phyloP scores from a whole-genome alignment of 2,888 invertebrate species.

The Nebria salina region DNA sequence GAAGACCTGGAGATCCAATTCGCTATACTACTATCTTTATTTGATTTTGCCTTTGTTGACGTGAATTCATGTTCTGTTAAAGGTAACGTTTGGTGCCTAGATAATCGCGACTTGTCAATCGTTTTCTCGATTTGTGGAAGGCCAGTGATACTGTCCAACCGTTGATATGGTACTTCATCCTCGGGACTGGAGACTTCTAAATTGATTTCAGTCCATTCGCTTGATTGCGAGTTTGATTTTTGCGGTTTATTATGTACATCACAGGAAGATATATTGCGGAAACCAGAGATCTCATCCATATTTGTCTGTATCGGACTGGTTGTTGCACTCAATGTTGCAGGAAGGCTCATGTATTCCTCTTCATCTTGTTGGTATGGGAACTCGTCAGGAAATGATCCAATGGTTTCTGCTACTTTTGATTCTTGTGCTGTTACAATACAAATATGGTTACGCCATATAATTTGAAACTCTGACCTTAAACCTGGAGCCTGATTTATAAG shows the following conservation, averaged over 20 bases:
- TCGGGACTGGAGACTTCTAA: constrained; percentile 76
- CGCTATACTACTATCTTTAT: constrained; percentile 64
- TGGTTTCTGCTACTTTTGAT: constrained; percentile 42
- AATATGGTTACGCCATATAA: neutral
- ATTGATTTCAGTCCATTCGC: constrained; percentile 80
- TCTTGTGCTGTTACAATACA: constrained; percentile 18
- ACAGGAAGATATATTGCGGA: constrained; percentile 33
- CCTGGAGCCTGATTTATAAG: too few relatives aligned
- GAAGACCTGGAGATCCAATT: constrained; percentile 69
- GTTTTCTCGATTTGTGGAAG: constrained; percentile 53
- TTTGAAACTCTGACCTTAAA: too few relatives aligned
- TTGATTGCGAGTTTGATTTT: constrained; percentile 58
- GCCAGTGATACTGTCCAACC: constrained; percentile 53
- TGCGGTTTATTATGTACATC: constrained; percentile 17
- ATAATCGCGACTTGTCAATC: constrained; percentile 59
- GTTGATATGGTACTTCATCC: constrained; percentile 66
- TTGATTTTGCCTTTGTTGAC: constrained; percentile 54
- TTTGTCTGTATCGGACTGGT: constrained; percentile 32
- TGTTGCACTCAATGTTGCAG: constrained; percentile 53
- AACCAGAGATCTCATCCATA: constrained; percentile 34
- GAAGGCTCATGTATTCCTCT: constrained; percentile 60
- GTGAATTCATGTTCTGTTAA: constrained; percentile 59
- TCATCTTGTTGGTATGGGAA: constrained; percentile 40
- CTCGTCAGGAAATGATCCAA: constrained; percentile 44
- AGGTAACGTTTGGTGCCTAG: constrained; percentile 65